phyloP scores from a whole-genome alignment of 2,888 invertebrate species.

The Sphaerophoria taeniata region DNA sequence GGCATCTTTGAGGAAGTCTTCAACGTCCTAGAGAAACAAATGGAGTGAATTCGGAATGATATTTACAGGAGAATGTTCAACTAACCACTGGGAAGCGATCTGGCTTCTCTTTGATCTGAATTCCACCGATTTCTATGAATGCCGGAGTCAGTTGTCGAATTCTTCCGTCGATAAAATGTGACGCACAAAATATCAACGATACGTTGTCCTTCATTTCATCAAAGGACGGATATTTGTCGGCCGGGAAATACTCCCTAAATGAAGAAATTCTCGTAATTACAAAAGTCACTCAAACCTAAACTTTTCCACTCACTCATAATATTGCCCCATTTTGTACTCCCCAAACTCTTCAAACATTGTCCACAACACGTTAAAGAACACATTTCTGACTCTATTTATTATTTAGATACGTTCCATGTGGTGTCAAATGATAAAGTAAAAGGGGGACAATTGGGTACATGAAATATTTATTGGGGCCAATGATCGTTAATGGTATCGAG shows the following conservation, averaged over 20 bases:
- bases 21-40: conserved; percentile 71
- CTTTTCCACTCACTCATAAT: conserved; percentile 52
- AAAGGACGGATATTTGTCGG: conserved; percentile 76
- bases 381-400: not conserved
- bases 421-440: not conserved
- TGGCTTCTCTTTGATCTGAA: conserved; percentile 78
- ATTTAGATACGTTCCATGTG: not conserved
- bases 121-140: conserved; percentile 80
- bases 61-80: too few relatives aligned
- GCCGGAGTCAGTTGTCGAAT: conserved; percentile 79
- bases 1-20: conserved; percentile 76
- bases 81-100: conserved; percentile 76
- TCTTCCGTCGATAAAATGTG: conserved; percentile 79
- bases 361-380: not conserved
- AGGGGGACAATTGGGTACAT: not conserved
- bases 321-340: conserved; percentile 55
- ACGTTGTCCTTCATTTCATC: conserved; percentile 76
- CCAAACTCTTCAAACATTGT: conserved; percentile 25
- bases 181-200: conserved; percentile 78
- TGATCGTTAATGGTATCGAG: not conserved
- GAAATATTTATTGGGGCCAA: conserved; percentile 11
- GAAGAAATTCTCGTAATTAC: not conserved
- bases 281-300: too few relatives aligned
- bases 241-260: conserved; percentile 74
- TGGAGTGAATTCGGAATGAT: not conserved